These are phyloP conservation scores for Apamea anceps DNA, from an alignment of 2,888 invertebrate species.

Conservation along the genomic window DNA sequence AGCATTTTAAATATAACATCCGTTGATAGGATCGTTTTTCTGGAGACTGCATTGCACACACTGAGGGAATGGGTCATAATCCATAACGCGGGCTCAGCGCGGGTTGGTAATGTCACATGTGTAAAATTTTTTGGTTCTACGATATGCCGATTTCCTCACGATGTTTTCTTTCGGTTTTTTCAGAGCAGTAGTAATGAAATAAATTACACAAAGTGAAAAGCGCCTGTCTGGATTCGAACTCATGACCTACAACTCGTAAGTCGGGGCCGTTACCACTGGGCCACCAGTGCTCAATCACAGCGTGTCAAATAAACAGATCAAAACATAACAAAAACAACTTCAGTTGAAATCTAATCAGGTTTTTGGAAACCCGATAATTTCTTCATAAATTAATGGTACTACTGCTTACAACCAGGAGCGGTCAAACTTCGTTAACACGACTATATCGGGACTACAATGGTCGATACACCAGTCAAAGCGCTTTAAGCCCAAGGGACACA, in stretches of 20 bases:
- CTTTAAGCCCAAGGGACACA: neutral
- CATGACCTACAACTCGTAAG: no score
- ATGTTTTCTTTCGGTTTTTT: no score
- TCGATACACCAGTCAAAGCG: constrained; percentile 2
- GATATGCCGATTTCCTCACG: no score
- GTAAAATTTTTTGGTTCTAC: no score
- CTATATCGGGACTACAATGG: neutral
- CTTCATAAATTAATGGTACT: neutral
- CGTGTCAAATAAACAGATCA: neutral
- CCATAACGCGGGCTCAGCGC: no score
- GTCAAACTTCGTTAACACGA: neutral
- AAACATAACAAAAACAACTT: neutral
- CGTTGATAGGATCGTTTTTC: constrained; percentile 29
- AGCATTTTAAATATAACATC: constrained; percentile 38
- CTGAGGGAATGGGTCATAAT: no score
- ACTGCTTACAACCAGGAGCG: neutral
- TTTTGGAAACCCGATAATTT: neutral
- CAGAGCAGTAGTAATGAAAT: no score
- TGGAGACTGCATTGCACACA: neutral
- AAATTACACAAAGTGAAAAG: no score
- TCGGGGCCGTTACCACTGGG: no score
- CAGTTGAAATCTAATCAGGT: neutral
- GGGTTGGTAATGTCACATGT: no score
- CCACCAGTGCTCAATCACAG: neutral
- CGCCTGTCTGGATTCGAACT: no score